phyloP scores from a whole-genome alignment of 2,888 invertebrate genomes.

The Arge pagana region DNA sequence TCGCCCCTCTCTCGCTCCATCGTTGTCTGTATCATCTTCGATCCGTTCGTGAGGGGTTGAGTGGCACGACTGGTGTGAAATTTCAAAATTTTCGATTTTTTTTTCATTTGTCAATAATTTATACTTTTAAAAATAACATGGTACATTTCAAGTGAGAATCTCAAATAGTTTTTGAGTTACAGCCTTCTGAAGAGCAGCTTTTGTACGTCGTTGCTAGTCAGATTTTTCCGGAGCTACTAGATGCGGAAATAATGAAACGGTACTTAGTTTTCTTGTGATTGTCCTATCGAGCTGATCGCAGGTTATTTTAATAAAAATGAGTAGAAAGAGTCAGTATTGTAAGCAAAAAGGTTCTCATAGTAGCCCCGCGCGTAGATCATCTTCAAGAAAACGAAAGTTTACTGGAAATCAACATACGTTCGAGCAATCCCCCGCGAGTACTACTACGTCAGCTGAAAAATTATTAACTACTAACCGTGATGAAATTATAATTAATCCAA shows the following conservation, averaged over 20 bases:
- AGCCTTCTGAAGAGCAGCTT: conserved; percentile 15
- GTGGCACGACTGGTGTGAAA: not conserved
- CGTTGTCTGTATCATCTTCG: too few species aligned
- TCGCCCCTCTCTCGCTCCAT: too few species aligned
- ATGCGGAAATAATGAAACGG: too few species aligned
- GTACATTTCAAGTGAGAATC: conserved; percentile 7
- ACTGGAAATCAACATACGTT: conserved; percentile 17
- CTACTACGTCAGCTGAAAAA: not conserved
- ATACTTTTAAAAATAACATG: conserved; percentile 20
- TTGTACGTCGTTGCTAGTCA: conserved; percentile 1
- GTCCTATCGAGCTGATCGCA: conserved; percentile 6
- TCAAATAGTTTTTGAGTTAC: conserved; percentile 18
- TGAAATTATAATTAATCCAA: conserved; percentile 11
- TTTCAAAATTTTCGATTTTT: conserved; percentile 13
- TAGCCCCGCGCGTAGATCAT: conserved; percentile 14
- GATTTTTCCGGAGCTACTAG: conserved; percentile 8
- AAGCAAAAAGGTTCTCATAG: conserved; percentile 12
- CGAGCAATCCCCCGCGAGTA: conserved; percentile 14
- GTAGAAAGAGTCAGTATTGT: too few species aligned
- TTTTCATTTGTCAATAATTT: conserved; percentile 9
- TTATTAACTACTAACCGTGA: not conserved
- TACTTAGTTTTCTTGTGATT: conserved; percentile 6
- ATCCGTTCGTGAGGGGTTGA: too few species aligned
- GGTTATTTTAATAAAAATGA: not conserved
- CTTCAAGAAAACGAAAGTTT: conserved; percentile 14